These are phyloP conservation scores for Tachina fera DNA, from an alignment of 2,888 invertebrate genomes.

Conservation along the genomic window DNA sequence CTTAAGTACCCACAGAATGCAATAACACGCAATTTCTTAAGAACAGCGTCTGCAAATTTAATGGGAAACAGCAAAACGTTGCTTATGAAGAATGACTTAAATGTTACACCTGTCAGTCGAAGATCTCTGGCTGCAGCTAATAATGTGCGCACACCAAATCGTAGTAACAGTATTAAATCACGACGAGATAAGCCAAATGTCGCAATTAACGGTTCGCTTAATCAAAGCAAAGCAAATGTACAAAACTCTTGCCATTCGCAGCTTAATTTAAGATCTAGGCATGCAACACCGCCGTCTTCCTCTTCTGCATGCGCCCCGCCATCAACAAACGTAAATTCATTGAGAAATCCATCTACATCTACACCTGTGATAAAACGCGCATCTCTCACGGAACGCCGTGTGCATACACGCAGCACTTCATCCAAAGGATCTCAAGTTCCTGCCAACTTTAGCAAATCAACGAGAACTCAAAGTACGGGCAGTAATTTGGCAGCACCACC, in stretches of 20 bases:
- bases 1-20: constrained; percentile 59
- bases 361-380: constrained; percentile 70
- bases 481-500: constrained; percentile 76
- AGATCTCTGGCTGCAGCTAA: constrained; percentile 35
- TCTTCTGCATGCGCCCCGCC: not conserved
- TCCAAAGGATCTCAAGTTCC: constrained; percentile 67
- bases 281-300: not conserved
- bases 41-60: constrained; percentile 50
- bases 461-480: constrained; percentile 75
- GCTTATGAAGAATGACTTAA: constrained; percentile 58
- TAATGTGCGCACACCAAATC: constrained; percentile 36
- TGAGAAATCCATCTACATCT: constrained; percentile 41
- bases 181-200: constrained; percentile 32
- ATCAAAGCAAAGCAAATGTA: constrained; percentile 35
- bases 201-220: constrained; percentile 35
- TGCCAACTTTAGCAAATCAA: constrained; percentile 75
- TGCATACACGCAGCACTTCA: constrained; percentile 64
- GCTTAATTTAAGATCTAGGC: constrained; percentile 64
- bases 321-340: constrained; percentile 19
- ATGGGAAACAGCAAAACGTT: constrained; percentile 37
- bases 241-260: constrained; percentile 38
- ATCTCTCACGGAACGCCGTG: constrained; percentile 69
- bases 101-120: constrained; percentile 51
- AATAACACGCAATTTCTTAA: constrained; percentile 56
- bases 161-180: constrained; percentile 50